Evolutionary conservation across 2,888 invertebrate genomes (phyloP), one percentile per base, ranked within the genome.

Genomic region (Megastigmus dorsalis): DNA sequence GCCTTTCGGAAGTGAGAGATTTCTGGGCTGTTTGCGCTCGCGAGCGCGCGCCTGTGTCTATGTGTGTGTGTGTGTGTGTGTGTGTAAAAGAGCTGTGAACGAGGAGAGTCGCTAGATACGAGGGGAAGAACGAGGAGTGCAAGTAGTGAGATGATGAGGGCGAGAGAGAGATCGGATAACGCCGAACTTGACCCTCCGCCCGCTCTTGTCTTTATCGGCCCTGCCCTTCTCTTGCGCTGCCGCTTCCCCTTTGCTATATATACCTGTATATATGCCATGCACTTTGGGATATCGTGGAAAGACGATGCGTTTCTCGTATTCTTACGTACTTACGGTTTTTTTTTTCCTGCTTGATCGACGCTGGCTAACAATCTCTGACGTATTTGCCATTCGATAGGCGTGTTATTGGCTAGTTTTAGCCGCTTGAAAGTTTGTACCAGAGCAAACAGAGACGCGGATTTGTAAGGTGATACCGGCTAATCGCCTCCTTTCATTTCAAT

Each of bases 131-230:
- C n/a, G n/a, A n/a, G n/a, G n/a, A n/a, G n/a, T n/a, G n/a, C n/a
- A n/a, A n/a, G n/a, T n/a, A n/a, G n/a, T n/a, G n/a, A n/a, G n/a
- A n/a, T n/a, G n/a, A n/a, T n/a, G n/a, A n/a, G 41, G 20, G 36
- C 7, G 36, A 55, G 55, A 36, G 36, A 55, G 26, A 55, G 48
- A 63, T 55, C 54, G 54, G 54, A 55, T 55, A 55, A 33, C 54
- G 28, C 15, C 23, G 54, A 55, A 55, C 54, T 55, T 55, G 54
- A 55, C 33, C 33, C 54, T n/a, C 33, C n/a, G n/a, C n/a, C 6
- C 18, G 33, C 18, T 33, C 6, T 54, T 33, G 3, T 6, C 15
- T 7, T 13, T 52, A 4, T 30, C 10, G 2, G 5, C 9, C 15
- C 15, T 54, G 2, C 28, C 7, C 15, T 30, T 3, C 52, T 48